A percentile compares a stretch with the other conserved stretches of the same genome.
phyloP scores from a whole-genome alignment of 2,113 vertebrate genomes.

The Aplodontia rufa region DNA sequence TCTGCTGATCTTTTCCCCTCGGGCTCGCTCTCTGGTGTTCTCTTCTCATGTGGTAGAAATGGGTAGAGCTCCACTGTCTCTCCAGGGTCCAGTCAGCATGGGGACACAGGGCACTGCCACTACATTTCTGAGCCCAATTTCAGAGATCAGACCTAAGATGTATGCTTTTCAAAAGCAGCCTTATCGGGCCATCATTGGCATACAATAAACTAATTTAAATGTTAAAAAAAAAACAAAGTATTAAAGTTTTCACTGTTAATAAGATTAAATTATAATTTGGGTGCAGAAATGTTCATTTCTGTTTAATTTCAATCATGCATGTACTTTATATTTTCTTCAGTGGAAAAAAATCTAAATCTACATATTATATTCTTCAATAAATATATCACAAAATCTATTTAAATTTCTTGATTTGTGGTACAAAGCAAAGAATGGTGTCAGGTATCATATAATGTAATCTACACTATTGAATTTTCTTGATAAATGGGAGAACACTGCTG shows the following conservation, averaged over 20 bases:
- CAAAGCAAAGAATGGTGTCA: conserved; percentile 23
- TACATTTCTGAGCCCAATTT: background rate
- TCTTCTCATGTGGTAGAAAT: background rate
- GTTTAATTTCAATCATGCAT: conserved; percentile 81
- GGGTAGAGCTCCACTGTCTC: background rate
- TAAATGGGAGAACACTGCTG: background rate
- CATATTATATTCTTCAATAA: conserved; percentile 78
- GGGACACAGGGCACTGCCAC: background rate
- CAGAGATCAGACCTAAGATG: background rate
- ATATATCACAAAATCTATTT: conserved; percentile 80
- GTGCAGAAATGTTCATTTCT: conserved; percentile 82
- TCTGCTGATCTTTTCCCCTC: background rate
- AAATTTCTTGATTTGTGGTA: conserved; percentile 77
- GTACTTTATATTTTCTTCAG: conserved; percentile 79
- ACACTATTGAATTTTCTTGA: background rate
- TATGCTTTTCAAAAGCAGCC: background rate
- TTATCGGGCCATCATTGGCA: background rate
- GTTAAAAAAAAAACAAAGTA: no score
- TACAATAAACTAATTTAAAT: conserved; percentile 9
- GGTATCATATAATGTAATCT: background rate
- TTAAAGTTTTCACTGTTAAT: conserved; percentile 85
- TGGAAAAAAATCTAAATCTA: conserved; percentile 76
- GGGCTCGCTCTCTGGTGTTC: background rate
- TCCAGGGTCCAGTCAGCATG: no score
- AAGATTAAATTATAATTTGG: conserved; percentile 84